These are phyloP conservation scores for Scelioninae gen. 1 DNA, from an alignment of 2,888 invertebrate genomes.

Conservation along the genomic window DNA sequence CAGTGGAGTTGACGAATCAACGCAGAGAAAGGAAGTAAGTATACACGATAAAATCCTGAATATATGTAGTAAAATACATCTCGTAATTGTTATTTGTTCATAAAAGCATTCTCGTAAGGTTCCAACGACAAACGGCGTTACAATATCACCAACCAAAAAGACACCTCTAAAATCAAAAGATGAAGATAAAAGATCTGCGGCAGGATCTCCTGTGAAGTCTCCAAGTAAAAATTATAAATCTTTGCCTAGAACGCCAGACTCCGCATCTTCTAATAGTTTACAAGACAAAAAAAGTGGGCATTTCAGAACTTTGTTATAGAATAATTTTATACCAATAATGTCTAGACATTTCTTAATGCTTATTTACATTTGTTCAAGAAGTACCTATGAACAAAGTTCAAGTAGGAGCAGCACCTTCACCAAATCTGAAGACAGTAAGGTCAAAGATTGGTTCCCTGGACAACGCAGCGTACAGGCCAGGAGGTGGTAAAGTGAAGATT, in stretches of 20 bases:
- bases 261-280: slow-evolving; percentile 85
- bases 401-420: slow-evolving; percentile 96
- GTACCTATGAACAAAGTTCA: slow-evolving; percentile 97
- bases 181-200: slow-evolving; percentile 84
- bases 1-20: slow-evolving; percentile 92
- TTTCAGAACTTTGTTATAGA: background rate
- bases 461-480: slow-evolving; percentile 95
- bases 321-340: background rate
- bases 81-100: background rate
- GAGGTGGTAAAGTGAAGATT: slow-evolving; percentile 94
- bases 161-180: slow-evolving; percentile 86
- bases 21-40: slow-evolving; percentile 90
- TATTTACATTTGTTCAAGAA: slow-evolving; percentile 85
- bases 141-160: slow-evolving; percentile 90
- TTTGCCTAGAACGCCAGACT: slow-evolving; percentile 90
- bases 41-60: slow-evolving; percentile 30
- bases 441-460: slow-evolving; percentile 96
- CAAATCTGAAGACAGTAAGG: slow-evolving; percentile 95
- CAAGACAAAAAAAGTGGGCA: slow-evolving; percentile 90
- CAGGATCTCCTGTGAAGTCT: slow-evolving; percentile 85
- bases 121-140: slow-evolving; percentile 87
- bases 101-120: slow-evolving; percentile 53
- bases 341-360: background rate
- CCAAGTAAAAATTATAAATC: slow-evolving; percentile 87
- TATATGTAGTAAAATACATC: background rate